Base-by-base conservation (phyloP, 23 tunicate genomes). In the Trididemnum miniatum region DNA sequence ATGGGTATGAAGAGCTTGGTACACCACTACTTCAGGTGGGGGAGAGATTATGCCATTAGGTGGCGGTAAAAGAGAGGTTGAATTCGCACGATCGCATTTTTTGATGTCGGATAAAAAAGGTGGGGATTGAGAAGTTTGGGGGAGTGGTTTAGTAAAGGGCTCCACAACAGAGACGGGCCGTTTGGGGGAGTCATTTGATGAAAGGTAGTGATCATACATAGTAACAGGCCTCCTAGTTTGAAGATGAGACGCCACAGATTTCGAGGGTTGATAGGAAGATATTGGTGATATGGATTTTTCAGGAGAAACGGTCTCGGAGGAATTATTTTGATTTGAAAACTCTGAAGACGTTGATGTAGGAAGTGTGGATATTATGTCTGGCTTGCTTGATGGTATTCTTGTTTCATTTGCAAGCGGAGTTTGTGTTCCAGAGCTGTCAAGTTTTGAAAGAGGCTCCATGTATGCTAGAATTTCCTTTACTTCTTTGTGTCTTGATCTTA, bases 361-460 rank as follows among this genome's bases (percentile, higher is more conserved):
- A 25, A 12, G 15, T n/a, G n/a, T n/a, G 57, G 57, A 49, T 12
- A 49, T 49, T 49, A 18, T 9, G 24, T 15, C 24, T 23, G 69
- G 69, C 28, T 24, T 4, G 28, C 27, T 15, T 4, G 27, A 23
- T 4, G 37, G 37, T 37, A 9, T 9, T 30, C n/a, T 31, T 24
- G 3, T 26, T 24, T 62, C 67, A n/a, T 24, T 62, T 12, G 3
- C 15, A 9, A 7, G 20, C 37, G 38, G 31, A 31, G 75, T 32
- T 67, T 31, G 9, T 7, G 75, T 67, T 12, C 67, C 29, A 3
- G 26, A 18, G 26, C 26, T 26, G 4, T 62, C 67, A 12, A 24
- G 38, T 3, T 67, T 59, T 34, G 87, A 54, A 51, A 86, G 77
- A 31, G 90, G 84, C 66, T 86, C 90, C 90, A 86, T 86, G 80